Conservation (phyloP, 2,888 invertebrate species). For the Hipparchia semele region DNA sequence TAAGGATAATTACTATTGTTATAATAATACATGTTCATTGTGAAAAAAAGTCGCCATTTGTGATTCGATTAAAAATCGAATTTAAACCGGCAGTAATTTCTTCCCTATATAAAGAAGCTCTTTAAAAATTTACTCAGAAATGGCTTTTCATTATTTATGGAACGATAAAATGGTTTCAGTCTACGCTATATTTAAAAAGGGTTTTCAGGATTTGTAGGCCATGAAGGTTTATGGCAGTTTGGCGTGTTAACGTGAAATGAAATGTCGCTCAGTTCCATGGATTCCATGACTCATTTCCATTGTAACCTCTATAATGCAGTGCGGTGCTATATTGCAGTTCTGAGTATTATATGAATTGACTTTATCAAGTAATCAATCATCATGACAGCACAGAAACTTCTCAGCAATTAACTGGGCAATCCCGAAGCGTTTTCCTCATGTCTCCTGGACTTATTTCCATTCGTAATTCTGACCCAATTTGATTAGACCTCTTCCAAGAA, state of each 20-base stretch:
- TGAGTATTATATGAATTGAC: slow-evolving; percentile 34
- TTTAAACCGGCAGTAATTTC: neutral
- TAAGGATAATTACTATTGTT: neutral
- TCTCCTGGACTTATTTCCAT: slow-evolving; percentile 24
- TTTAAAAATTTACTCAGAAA: neutral
- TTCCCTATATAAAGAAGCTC: neutral
- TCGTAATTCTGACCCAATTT: slow-evolving; percentile 28
- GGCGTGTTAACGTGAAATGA: slow-evolving; percentile 55
- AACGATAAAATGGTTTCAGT: slow-evolving; percentile 10
- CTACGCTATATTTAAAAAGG: slow-evolving; percentile 16
- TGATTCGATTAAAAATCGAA: neutral
- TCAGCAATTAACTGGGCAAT: slow-evolving; percentile 35
- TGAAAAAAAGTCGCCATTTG: neutral
- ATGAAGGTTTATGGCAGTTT: slow-evolving; percentile 46
- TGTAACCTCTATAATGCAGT: slow-evolving; percentile 32
- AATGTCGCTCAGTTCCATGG: slow-evolving; percentile 44
- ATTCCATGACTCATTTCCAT: slow-evolving; percentile 50
- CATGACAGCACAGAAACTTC: slow-evolving; percentile 36
- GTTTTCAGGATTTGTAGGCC: slow-evolving; percentile 28
- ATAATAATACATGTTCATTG: neutral
- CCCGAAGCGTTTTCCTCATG: slow-evolving; percentile 36
- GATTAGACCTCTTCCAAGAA: slow-evolving; percentile 27
- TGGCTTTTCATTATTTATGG: slow-evolving; percentile 2
- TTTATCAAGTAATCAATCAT: slow-evolving; percentile 42
- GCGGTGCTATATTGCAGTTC: slow-evolving; percentile 37